These are phyloP conservation scores for Saxidomus purpurata DNA, from an alignment of 1,140 invertebrate species.

Conservation along the genomic window DNA sequence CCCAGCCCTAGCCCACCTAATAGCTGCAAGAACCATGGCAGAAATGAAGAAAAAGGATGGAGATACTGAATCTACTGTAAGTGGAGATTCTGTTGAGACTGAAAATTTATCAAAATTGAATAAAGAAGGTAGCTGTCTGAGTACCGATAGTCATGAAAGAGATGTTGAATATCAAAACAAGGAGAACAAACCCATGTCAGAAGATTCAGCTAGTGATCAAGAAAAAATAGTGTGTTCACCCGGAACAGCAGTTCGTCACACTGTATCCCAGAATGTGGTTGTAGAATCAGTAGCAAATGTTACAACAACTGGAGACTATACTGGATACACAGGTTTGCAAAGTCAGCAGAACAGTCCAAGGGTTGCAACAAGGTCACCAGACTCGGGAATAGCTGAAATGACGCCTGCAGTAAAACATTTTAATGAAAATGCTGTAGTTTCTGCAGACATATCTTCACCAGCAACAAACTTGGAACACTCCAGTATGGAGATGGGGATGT, in stretches of 20 bases:
- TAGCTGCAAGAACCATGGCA: conserved; percentile 69
- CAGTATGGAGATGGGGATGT: not conserved
- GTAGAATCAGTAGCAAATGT: conserved; percentile 78
- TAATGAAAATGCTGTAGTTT: not conserved
- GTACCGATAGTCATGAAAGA: not conserved
- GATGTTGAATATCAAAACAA: not conserved
- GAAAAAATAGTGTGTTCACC: not conserved
- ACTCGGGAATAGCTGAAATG: conserved; percentile 71
- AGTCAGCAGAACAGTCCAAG: conserved; percentile 80
- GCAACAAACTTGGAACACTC: not conserved
- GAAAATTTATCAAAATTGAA: conserved; percentile 28
- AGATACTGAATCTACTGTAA: not conserved
- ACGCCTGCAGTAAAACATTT: conserved; percentile 11
- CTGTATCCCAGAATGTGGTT: conserved; percentile 72
- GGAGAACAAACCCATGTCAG: not conserved
- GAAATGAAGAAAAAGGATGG: conserved; percentile 46
- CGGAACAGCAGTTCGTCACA: not conserved
- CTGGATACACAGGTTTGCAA: conserved; percentile 75
- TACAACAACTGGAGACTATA: conserved; percentile 41
- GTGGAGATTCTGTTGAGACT: not conserved
- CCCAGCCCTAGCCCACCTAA: conserved; percentile 70
- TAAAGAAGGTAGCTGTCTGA: conserved; percentile 4
- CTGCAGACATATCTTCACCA: conserved; percentile 13
- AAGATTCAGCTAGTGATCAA: not conserved
- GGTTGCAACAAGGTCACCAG: conserved; percentile 55